These are phyloP conservation scores for Amazona vittata DNA, from an alignment of 2,113 vertebrate species.

Conservation along the genomic window DNA sequence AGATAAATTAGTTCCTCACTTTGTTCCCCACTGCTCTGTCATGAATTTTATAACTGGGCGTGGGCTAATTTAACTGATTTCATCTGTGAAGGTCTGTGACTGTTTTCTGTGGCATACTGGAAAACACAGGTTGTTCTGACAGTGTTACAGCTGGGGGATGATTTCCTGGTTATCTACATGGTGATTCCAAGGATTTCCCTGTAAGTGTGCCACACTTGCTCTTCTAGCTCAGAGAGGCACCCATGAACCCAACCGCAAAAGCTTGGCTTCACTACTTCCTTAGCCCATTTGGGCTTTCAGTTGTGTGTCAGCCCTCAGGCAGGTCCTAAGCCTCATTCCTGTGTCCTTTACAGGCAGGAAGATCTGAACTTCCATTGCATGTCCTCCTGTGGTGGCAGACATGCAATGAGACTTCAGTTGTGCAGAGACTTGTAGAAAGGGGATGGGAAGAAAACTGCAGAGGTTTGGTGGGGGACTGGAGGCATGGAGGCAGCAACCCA, in stretches of 20 bases:
- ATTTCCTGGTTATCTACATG: neutral
- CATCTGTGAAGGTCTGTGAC: neutral
- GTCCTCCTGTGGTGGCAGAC: neutral
- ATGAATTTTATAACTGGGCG: conserved; percentile 50
- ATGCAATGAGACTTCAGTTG: neutral
- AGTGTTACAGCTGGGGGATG: neutral
- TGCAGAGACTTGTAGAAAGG: neutral
- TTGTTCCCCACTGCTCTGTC: conserved; percentile 27
- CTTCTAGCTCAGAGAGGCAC: neutral
- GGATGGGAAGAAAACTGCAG: neutral
- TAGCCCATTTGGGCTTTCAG: neutral
- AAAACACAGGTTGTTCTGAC: neutral
- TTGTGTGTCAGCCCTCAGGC: neutral
- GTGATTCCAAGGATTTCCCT: neutral
- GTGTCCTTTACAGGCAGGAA: neutral
- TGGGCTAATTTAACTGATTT: conserved; percentile 16
- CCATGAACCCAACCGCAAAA: neutral
- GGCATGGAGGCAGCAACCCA: neutral
- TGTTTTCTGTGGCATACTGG: neutral
- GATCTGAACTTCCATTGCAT: neutral
- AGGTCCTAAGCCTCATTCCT: neutral
- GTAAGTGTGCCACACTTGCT: neutral
- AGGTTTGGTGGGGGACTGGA: neutral
- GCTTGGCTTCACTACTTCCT: neutral
- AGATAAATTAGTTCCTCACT: conserved; percentile 61